phyloP scores from a whole-genome alignment of 2,113 vertebrate genomes.

The Phocoena phocoena region DNA sequence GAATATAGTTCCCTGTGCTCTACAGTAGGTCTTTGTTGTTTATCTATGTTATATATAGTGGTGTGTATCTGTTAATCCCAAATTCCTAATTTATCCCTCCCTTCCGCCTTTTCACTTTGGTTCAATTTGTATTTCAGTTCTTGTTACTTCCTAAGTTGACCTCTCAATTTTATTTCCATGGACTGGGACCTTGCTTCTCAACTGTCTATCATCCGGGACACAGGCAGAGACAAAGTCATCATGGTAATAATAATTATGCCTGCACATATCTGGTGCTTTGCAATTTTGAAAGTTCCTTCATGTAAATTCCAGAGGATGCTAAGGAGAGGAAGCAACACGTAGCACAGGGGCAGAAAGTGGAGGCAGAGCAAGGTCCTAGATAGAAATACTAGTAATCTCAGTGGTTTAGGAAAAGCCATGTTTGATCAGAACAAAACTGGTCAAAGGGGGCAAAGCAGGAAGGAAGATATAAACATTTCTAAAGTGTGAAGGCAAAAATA shows the following conservation, averaged over 20 bases:
- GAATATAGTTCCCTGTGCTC: neutral
- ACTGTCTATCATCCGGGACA: neutral
- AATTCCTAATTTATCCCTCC: neutral
- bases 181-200: neutral
- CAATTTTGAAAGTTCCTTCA: neutral
- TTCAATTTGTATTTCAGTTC: neutral
- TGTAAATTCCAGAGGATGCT: neutral
- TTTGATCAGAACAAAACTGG: neutral
- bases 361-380: no score
- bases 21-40: neutral
- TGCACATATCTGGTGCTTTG: neutral
- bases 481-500: neutral
- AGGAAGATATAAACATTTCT: neutral
- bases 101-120: neutral
- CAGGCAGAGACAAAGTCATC: neutral
- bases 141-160: neutral
- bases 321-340: neutral
- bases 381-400: neutral
- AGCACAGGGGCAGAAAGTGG: neutral
- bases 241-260: neutral
- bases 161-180: neutral
- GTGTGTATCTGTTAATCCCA: neutral
- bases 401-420: neutral
- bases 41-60: neutral
- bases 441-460: neutral